These are phyloP conservation scores for Acropternis orthonyx DNA, from an alignment of 2,797 vertebrate species.

Conservation along the genomic window DNA sequence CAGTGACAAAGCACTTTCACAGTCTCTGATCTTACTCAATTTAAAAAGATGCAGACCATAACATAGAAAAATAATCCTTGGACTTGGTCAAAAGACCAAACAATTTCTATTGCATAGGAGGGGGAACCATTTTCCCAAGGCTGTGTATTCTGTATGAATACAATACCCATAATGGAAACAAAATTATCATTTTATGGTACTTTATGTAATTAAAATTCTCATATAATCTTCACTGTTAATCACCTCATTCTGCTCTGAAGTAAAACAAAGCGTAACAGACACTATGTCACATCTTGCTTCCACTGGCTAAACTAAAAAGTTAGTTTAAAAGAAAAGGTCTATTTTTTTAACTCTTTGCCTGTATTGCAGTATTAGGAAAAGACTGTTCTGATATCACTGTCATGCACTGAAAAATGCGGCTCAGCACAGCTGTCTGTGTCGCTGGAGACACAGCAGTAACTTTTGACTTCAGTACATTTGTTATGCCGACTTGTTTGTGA, in stretches of 20 bases:
- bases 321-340: background rate
- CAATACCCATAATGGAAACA: background rate
- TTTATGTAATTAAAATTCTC: background rate
- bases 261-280: background rate
- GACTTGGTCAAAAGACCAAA: background rate
- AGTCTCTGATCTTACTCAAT: background rate
- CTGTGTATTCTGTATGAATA: background rate
- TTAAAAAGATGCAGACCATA: background rate
- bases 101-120: background rate
- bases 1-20: background rate
- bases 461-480: background rate
- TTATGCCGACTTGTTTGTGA: background rate
- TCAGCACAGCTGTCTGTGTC: background rate
- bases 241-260: background rate
- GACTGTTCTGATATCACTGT: background rate
- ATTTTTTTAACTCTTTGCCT: background rate
- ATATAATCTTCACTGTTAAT: background rate
- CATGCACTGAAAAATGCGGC: background rate
- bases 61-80: background rate
- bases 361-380: background rate
- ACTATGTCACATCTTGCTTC: background rate
- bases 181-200: background rate
- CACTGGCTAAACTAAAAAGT: background rate
- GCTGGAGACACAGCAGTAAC: background rate
- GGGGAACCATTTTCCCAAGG: background rate